Conservation (phyloP, 2,888 invertebrate genomes). For the Ophioninae sp. region DNA sequence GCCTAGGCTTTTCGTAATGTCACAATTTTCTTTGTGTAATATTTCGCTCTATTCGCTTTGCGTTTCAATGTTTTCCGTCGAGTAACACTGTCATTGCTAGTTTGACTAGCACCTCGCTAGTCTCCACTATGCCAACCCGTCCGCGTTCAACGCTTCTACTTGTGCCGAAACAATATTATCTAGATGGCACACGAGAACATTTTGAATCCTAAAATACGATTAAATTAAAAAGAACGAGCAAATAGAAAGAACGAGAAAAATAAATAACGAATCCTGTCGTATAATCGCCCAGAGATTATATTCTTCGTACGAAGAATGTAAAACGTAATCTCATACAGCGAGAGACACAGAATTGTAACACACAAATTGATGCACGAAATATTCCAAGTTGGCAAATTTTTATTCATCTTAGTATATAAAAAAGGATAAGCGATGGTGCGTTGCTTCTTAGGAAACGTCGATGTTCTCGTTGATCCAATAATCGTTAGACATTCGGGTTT, state of each 20-base stretch:
- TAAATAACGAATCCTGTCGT: conserved; percentile 17
- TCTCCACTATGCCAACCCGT: conserved; percentile 78
- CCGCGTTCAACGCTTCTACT: conserved; percentile 75
- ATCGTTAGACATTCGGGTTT: conserved; percentile 68
- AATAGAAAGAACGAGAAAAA: neutral
- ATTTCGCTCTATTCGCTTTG: conserved; percentile 68
- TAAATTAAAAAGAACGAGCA: conserved; percentile 52
- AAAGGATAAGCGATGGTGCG: conserved; percentile 30
- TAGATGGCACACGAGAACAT: conserved; percentile 52
- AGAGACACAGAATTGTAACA: neutral
- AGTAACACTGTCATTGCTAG: conserved; percentile 70
- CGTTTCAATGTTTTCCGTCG: conserved; percentile 60
- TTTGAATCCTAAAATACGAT: conserved; percentile 58
- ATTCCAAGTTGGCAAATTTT: conserved; percentile 11
- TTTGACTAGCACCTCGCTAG: conserved; percentile 76
- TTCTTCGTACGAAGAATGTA: neutral
- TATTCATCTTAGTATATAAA: conserved; percentile 11
- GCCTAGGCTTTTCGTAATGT: conserved; percentile 63
- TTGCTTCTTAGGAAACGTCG: conserved; percentile 64
- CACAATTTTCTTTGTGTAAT: conserved; percentile 35
- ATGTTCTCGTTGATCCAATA: conserved; percentile 61
- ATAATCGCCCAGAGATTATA: conserved; percentile 38
- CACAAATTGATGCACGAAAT: conserved; percentile 7
- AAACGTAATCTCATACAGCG: neutral
- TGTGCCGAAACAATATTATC: conserved; percentile 65